A percentile compares a stretch with the other conserved stretches of the same genome.
Evolutionary conservation across 2,797 vertebrate genomes (phyloP).

Genomic region (Falco cherrug): DNA sequence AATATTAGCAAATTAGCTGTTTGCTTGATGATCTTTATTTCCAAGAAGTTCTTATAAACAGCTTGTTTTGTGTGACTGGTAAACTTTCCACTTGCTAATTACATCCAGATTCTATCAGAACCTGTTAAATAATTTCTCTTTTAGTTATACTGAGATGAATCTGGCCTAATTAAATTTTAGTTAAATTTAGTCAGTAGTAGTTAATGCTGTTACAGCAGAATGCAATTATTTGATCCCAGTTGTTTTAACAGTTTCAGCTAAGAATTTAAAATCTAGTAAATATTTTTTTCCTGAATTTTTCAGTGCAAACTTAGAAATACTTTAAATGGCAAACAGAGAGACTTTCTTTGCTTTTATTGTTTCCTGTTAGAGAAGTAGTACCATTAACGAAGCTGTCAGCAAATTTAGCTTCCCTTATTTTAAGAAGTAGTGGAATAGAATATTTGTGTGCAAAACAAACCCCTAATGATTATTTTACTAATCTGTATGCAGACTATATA

Average conservation of each 20-base stretch:
- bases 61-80: not conserved
- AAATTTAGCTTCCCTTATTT: not conserved
- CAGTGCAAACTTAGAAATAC: not conserved
- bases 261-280: not conserved
- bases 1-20: not conserved
- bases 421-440: not conserved
- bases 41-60: not conserved
- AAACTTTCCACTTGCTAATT: conserved; percentile 29
- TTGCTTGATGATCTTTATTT: not conserved
- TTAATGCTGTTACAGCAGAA: conserved; percentile 17
- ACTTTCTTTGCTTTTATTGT: conserved; percentile 2
- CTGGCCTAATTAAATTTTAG: conserved; percentile 41
- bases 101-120: conserved; percentile 9
- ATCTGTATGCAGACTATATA: not conserved
- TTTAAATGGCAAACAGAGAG: not conserved
- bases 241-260: not conserved
- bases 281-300: not conserved
- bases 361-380: not conserved
- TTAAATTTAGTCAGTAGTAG: conserved; percentile 30
- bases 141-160: conserved; percentile 1
- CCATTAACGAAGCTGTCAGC: not conserved
- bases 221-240: not conserved
- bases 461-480: not conserved
- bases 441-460: not conserved
- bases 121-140: conserved; percentile 47